Evolutionary conservation across 2,888 invertebrate genomes (phyloP), one percentile per base, ranked within the genome.

Genomic region (Gerris lacustris): DNA sequence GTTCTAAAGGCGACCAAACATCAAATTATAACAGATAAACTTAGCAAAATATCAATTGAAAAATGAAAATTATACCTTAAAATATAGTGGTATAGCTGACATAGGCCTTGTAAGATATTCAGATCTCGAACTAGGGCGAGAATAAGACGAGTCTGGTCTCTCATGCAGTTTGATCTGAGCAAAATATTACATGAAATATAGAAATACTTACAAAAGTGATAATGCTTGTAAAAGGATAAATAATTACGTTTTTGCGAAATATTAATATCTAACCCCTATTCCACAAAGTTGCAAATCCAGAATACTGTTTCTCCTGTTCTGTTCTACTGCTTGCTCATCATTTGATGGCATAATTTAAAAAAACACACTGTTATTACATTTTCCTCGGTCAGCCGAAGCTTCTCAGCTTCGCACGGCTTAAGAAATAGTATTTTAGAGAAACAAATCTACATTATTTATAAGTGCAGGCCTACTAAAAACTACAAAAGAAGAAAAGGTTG

Each of bases 51-150:
- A 31, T 31, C 31, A 31, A 31, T 31, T 31, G 31, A 31, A 31
- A 31, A n/a, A n/a, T n/a, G n/a, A n/a, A 11, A 7, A 55, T 1
- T 55, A 11, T 15, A 55, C 55, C 55, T 67, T 75, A 75, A 55
- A 73, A 70, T 7, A 76, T 67, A 6, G 75, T 72, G 77, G 76
- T 18, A 76, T 74, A 55, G 77, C 77, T 47, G 77, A 77, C 76
- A 77, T 76, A 55, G 77, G 76, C 69, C 77, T 73, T n/a, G 68
- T 70, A 31, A 67, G 45, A 17, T 68, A 67, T 47, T 73, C 74
- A 18, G 72, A 63, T 67, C 74, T 72, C 66, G 74, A 74, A 67
- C 67, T 43, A 63, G 74, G 70, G 15, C 72, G 67, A 15, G 73
- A 72, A 63, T 67, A 66, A 43, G 63, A 17, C 66, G 71, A 67